Base-by-base conservation (phyloP, 2,888 invertebrate genomes). In the Tolmerus cingulatus region DNA sequence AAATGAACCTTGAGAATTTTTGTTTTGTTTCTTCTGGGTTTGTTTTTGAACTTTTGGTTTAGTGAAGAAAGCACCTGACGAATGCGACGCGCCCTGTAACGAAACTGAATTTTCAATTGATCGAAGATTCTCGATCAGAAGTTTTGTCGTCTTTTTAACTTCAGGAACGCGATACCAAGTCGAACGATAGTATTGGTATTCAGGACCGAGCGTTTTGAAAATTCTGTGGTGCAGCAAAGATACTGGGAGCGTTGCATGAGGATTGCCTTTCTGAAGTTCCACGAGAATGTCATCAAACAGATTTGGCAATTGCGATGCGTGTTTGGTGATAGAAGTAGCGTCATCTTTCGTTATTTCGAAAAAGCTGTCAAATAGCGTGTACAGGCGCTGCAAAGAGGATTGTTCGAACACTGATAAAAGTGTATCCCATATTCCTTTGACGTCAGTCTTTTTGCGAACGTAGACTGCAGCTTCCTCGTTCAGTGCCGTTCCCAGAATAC, bases 151-250 rank as follows among this genome's bases (percentile, higher is more conserved):
- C 37, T 77, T 37, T 40, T 77, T 40, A 34, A 37, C 5, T 37
- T 77, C 77, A 34, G 77, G 77, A 77, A 77, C 77, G 30, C 77
- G 77, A 77, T 77, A 77, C 77, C 77, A 77, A 34, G 77, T 77
- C 77, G 77, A 77, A 77, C 77, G 77, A n/a, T 77, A 77, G 34
- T 34, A 77, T 37, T 77, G 77, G 37, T 77, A 77, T 77, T 77
- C 77, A 34, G 77, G 77, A 34, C 77, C 77, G 3, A 77, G 30
- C 37, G 77, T 77, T 77, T 77, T 77, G 77, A 77, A 77, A 77
- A 77, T 77, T 27, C 77, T 27, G 77, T 77, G 77, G 77, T 77
- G 77, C 34, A 77, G 77, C 37, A 77, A 77, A 27, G 77, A 34
- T 1, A 77, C 12, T 34, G 77, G 14, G 34, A 77, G 74, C 9